Percentiles rank a stretch among this genome's conserved stretches.
Evolutionary conservation across 2,113 vertebrate genomes (phyloP).

Genomic region (Junco hyemalis): DNA sequence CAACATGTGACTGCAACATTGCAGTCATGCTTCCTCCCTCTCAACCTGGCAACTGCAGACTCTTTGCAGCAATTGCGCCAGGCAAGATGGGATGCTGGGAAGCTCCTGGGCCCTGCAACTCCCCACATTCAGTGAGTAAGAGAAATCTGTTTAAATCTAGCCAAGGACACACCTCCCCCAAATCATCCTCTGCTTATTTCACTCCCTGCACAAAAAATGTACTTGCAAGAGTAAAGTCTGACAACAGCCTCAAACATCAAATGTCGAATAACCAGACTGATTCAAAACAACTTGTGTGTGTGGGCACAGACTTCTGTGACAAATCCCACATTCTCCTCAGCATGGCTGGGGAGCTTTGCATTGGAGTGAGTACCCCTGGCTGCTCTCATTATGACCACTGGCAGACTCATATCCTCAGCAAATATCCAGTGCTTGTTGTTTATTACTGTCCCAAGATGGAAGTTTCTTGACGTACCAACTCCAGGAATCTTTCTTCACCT

Average conservation of each 20-base stretch:
- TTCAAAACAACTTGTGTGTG: rapidly evolving
- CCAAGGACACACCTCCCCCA: not conserved
- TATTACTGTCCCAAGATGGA: not conserved
- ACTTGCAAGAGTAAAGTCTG: not conserved
- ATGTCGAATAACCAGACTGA: not conserved
- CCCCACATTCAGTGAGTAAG: not conserved
- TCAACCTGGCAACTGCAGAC: not conserved
- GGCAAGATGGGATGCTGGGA: rapidly evolving
- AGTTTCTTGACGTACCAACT: not conserved
- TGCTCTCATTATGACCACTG: not conserved
- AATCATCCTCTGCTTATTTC: not conserved
- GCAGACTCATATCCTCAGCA: not conserved
- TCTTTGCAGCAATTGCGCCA: not conserved
- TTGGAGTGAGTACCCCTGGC: too few species aligned
- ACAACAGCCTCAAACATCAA: not conserved
- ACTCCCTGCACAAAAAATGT: not conserved
- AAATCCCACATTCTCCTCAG: not conserved
- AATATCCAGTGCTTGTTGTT: not conserved
- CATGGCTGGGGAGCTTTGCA: not conserved
- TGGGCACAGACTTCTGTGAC: rapidly evolving
- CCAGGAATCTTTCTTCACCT: not conserved
- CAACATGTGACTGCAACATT: not conserved
- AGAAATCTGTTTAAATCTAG: not conserved
- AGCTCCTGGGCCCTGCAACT: not conserved
- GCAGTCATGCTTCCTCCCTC: not conserved